Percentiles rank a stretch among this genome's conserved stretches.
Conservation (phyloP, 2,113 vertebrate species). For the Cnemophilus loriae region DNA sequence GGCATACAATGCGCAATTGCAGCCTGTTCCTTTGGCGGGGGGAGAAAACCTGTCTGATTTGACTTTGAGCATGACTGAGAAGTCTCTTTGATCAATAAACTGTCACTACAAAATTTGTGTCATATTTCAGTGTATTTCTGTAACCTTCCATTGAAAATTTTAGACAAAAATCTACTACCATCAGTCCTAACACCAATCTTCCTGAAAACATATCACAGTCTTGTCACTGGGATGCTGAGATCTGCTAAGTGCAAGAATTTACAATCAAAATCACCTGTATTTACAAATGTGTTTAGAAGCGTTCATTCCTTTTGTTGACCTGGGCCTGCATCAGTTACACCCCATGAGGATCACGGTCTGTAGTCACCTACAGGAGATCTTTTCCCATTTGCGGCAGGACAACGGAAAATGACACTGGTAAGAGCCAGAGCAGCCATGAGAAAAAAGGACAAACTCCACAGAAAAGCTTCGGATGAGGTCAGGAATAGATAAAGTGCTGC, state of each 20-base stretch:
- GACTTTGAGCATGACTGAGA: background rate
- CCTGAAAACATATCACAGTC: background rate
- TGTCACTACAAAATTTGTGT: background rate
- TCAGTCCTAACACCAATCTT: background rate
- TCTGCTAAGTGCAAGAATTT: background rate
- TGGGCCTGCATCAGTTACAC: background rate
- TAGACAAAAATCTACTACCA: background rate
- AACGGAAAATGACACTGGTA: background rate
- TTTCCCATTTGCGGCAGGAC: background rate
- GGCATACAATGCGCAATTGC: fast-evolving
- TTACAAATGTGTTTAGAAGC: background rate
- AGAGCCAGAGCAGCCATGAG: background rate
- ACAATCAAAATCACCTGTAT: background rate
- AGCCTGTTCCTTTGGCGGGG: background rate
- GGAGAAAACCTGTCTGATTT: background rate
- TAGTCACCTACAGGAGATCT: background rate
- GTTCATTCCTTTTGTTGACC: background rate
- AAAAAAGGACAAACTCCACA: background rate
- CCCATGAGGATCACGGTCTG: background rate
- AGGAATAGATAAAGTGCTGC: background rate
- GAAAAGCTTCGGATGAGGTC: background rate
- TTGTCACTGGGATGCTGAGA: background rate
- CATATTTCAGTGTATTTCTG: background rate
- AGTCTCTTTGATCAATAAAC: background rate
- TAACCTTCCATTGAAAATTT: background rate